Percentiles rank a stretch among this genome's conserved stretches.
phyloP scores from a whole-genome alignment of 2,797 vertebrate species.

The Babyrousa celebensis region DNA sequence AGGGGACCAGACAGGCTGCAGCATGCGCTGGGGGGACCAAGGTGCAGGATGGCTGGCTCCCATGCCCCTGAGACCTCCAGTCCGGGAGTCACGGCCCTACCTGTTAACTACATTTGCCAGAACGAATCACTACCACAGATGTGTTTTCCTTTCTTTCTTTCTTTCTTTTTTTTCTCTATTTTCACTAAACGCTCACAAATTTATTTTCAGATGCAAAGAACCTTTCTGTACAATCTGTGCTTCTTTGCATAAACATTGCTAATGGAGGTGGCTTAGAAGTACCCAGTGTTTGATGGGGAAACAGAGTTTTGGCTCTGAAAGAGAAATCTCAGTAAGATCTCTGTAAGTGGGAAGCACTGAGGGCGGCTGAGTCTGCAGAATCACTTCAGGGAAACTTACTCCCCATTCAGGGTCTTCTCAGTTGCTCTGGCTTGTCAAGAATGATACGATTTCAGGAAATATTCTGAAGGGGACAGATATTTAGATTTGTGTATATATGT shows the following conservation, averaged over 20 bases:
- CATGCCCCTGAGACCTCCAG: not conserved
- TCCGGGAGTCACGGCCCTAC: not conserved
- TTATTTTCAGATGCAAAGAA: constrained; percentile 63
- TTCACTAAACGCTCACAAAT: not conserved
- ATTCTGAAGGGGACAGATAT: not conserved
- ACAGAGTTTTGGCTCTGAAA: constrained; percentile 24
- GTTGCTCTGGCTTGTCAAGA: not conserved
- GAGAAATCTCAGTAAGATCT: constrained; percentile 11
- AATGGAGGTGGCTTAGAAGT: constrained; percentile 33
- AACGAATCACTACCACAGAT: not conserved
- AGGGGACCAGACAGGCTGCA: not conserved
- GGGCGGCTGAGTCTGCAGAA: not conserved
- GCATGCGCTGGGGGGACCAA: not conserved
- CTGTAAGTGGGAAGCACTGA: not conserved
- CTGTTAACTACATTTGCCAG: not conserved
- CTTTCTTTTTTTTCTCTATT: not conserved
- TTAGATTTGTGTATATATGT: not conserved
- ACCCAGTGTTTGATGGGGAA: constrained; percentile 19
- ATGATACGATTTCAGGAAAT: not conserved
- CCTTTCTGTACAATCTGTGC: not conserved
- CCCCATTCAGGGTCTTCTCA: not conserved
- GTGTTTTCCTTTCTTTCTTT: not conserved
- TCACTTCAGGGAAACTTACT: not conserved
- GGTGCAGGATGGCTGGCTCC: too few relatives aligned
- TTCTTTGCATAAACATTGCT: not conserved